Evolutionary conservation across 1,140 invertebrate genomes (phyloP).

Genomic region (Drosophila teissieri): DNA sequence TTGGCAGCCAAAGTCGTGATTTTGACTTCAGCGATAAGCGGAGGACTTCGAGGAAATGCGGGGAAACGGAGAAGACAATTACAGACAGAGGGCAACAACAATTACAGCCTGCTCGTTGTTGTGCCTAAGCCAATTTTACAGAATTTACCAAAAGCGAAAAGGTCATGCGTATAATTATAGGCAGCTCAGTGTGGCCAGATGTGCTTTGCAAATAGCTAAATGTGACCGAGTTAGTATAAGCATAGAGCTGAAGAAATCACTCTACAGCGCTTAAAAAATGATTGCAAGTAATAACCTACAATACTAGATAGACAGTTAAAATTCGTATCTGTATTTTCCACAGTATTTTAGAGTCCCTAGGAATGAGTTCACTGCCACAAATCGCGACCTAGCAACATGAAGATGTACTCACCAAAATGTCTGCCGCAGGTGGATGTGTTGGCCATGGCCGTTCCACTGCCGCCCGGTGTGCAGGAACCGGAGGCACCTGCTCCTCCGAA

Average conservation of each 20-base stretch:
- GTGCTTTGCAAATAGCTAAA: background rate
- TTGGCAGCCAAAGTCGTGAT: slow-evolving; percentile 70
- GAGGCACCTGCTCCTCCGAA: slow-evolving; percentile 25
- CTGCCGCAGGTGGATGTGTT: slow-evolving; percentile 33
- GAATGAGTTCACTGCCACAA: too few relatives aligned
- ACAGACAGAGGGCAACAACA: slow-evolving; percentile 25
- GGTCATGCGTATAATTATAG: slow-evolving; percentile 48
- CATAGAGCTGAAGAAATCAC: background rate
- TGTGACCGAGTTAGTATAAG: background rate
- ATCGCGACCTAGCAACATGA: background rate
- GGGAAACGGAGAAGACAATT: slow-evolving; percentile 20
- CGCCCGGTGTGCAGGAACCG: slow-evolving; percentile 21
- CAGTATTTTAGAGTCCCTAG: too few relatives aligned
- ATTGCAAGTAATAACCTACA: too few relatives aligned
- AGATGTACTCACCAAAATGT: slow-evolving; percentile 28
- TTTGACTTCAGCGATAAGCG: slow-evolving; percentile 76
- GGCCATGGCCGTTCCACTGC: slow-evolving; percentile 25
- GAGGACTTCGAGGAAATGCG: slow-evolving; percentile 25
- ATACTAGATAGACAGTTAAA: too few relatives aligned
- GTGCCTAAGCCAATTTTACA: slow-evolving; percentile 42
- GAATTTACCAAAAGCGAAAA: slow-evolving; percentile 41
- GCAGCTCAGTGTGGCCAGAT: slow-evolving; percentile 20
- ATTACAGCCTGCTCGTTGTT: slow-evolving; percentile 30
- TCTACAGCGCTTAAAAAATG: too few relatives aligned
- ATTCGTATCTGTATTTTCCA: too few relatives aligned